phyloP scores from a whole-genome alignment of 92 coral and sea anemone species.

The Palythoa grandis region DNA sequence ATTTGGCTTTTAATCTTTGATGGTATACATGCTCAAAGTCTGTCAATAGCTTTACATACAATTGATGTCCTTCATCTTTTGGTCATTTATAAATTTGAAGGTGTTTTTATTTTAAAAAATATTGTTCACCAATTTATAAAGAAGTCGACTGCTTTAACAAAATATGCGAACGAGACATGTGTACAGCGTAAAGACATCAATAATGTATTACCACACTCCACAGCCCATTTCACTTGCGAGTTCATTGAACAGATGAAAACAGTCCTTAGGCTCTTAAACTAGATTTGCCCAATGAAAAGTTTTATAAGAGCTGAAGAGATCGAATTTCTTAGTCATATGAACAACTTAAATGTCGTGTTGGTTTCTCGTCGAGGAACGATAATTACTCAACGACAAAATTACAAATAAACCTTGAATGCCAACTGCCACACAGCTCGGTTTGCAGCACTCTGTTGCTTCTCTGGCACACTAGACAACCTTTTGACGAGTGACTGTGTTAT shows the following conservation, averaged over 20 bases:
- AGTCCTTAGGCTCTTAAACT: neutral
- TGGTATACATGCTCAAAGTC: neutral
- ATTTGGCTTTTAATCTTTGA: too few species aligned
- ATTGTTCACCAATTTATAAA: neutral
- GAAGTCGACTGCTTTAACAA: neutral
- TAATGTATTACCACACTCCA: neutral
- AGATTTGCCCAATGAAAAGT: neutral
- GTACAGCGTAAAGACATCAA: conserved; percentile 8
- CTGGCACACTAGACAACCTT: neutral
- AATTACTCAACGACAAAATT: too few species aligned
- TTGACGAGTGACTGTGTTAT: neutral
- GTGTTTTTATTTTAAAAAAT: neutral
- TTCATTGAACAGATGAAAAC: conserved; percentile 31
- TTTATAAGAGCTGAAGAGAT: neutral
- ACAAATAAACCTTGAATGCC: too few species aligned
- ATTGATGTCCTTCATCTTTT: neutral
- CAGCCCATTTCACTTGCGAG: neutral
- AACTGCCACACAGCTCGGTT: too few species aligned
- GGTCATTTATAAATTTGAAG: neutral
- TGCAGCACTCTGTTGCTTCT: too few species aligned
- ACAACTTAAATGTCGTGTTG: too few species aligned
- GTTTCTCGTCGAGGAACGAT: too few species aligned
- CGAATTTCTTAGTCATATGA: neutral
- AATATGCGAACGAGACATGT: conserved; percentile 22
- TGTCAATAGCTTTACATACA: neutral